Conservation (phyloP, 2,113 vertebrate genomes). For the Hypocryptadius cinnamomeus region DNA sequence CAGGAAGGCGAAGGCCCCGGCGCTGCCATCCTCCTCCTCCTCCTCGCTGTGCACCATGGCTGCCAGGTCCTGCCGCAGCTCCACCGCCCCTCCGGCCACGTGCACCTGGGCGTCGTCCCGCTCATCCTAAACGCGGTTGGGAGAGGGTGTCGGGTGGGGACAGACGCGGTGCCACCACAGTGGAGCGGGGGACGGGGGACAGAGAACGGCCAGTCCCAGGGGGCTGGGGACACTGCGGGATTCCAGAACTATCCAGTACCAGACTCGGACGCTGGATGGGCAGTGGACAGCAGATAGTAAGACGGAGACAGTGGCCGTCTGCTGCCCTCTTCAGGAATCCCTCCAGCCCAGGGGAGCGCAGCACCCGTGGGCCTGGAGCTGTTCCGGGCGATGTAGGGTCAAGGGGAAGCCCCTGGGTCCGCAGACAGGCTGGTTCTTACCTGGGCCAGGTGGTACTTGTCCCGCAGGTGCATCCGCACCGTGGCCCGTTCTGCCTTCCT, state of each 20-base stretch:
- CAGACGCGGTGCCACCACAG: rapidly evolving
- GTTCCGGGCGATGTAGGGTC: background rate
- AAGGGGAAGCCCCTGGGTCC: background rate
- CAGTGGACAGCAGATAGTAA: background rate
- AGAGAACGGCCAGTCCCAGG: background rate
- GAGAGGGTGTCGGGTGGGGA: rapidly evolving
- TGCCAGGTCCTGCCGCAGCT: constrained; percentile 68
- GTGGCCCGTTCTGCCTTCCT: constrained; percentile 73
- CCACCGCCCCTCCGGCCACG: constrained; percentile 58
- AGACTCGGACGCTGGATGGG: background rate
- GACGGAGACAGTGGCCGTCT: background rate
- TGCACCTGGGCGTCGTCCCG: constrained; percentile 68
- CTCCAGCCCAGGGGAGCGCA: background rate
- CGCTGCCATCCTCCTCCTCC: constrained; percentile 40
- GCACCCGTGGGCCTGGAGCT: background rate
- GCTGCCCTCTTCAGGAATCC: constrained; percentile 53
- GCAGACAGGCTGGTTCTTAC: background rate
- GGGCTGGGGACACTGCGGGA: background rate
- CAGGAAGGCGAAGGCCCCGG: constrained; percentile 43
- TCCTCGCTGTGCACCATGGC: constrained; percentile 59
- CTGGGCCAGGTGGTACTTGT: constrained; percentile 72
- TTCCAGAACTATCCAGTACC: background rate
- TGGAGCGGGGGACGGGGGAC: background rate
- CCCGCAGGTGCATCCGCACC: constrained; percentile 64
- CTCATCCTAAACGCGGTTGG: constrained; percentile 44